Conservation (phyloP, 2,888 invertebrate genomes). For the Matsumyia berberina region DNA sequence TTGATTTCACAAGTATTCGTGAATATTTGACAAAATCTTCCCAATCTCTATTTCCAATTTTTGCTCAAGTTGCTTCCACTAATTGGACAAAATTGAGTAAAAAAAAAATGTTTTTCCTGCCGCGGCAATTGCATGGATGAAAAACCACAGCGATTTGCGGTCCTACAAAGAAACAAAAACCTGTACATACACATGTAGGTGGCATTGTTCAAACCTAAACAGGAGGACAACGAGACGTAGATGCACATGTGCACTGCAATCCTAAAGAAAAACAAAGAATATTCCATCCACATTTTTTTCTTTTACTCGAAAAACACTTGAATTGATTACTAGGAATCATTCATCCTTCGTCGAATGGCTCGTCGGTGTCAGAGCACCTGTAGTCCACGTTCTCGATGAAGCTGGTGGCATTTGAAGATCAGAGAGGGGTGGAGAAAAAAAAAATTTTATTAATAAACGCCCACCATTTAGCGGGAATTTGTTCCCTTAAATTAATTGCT, state of each 20-base stretch:
- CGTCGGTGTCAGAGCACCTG: constrained; percentile 59
- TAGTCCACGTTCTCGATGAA: constrained; percentile 21
- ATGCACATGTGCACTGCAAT: background rate
- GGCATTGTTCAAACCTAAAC: constrained; percentile 61
- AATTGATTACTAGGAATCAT: constrained; percentile 74
- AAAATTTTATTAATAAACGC: constrained; percentile 53
- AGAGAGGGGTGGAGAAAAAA: constrained; percentile 6
- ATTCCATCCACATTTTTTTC: constrained; percentile 12
- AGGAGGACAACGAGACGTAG: constrained; percentile 45
- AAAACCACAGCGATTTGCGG: constrained; percentile 5
- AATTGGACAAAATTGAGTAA: constrained; percentile 53
- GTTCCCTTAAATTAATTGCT: constrained; percentile 69
- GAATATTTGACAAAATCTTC: background rate
- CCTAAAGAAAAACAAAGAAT: constrained; percentile 58
- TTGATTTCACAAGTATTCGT: constrained; percentile 6
- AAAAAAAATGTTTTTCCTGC: constrained; percentile 17
- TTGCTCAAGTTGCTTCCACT: constrained; percentile 16
- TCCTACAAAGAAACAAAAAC: constrained; percentile 36
- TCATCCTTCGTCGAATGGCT: constrained; percentile 61
- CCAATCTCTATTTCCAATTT: background rate
- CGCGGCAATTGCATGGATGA: constrained; percentile 37
- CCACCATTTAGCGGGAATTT: constrained; percentile 71
- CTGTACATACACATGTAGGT: constrained; percentile 50
- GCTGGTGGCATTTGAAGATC: constrained; percentile 41
- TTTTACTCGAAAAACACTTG: constrained; percentile 55